Evolutionary conservation across 2,888 invertebrate species (phyloP), one percentile per base, ranked within the genome.

Genomic region (Linnaemya tessellans): DNA sequence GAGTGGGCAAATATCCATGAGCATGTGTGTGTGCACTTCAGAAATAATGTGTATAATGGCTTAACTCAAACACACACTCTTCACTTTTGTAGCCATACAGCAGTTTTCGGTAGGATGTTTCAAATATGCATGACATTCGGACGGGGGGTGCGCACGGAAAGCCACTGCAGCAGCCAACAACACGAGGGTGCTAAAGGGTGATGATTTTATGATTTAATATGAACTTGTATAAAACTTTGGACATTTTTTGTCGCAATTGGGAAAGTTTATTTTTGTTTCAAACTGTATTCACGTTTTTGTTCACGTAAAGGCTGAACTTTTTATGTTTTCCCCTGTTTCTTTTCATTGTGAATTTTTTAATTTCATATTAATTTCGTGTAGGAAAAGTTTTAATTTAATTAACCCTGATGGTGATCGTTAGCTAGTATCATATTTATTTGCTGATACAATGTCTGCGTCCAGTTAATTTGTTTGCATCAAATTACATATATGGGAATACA

Each of bases 301-400:
- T 8, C 11, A 7, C 41, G 5, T 54, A 51, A 49, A 58, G 20
- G 58, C 67, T 43, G 8, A 9, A 67, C 49, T 38, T 54, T 77
- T 60, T 51, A 75, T 71, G 25, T 77, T 51, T 62, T 68, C 46
- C 38, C 46, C 30, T 81, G 56, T 84, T 67, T 46, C 67, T 64
- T 62, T 75, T 68, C 7, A 54, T 60, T 75, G 65, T 71, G 51
- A 75, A 46, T 71, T 75, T 65, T 30, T 25, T 60, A 60, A 51
- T 51, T 38, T 43, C 68, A 38, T 51, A 54, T 46, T 43, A 62
- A 18, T 60, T 22, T 77, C 13, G 20, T 20, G 25, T 25, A 25
- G 62, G 18, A 65, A 46, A 81, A 78, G 49, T 81, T 85, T 85
- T 85, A 81, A 79, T 81, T 81, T 79, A 81, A 85, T 85, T 73